Conservation (phyloP, 2,797 vertebrate genomes). For the Leucoraja ocellata region DNA sequence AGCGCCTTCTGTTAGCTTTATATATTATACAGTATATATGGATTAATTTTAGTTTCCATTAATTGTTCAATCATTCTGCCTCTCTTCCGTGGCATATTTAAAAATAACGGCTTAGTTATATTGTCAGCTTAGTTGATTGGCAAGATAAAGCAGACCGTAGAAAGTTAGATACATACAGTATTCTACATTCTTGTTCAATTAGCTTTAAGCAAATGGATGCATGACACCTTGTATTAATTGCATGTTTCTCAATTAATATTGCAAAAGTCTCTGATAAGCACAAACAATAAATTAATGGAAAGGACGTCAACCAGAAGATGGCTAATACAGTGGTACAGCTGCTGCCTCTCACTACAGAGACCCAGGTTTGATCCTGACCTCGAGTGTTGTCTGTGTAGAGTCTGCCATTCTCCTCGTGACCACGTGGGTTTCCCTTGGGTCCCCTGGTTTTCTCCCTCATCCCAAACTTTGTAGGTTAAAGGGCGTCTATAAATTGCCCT, state of each 20-base stretch:
- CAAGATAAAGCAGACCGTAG: background rate
- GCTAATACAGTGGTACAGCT: too few species aligned
- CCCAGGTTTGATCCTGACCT: too few species aligned
- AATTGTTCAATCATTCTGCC: background rate
- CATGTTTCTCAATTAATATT: background rate
- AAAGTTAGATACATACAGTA: background rate
- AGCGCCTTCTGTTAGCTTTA: constrained; percentile 38
- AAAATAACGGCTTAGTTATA: background rate
- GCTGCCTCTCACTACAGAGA: background rate
- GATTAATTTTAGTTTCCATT: background rate
- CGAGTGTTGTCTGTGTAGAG: too few species aligned
- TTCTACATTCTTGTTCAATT: background rate
- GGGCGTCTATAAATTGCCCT: too few species aligned
- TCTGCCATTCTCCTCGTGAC: too few species aligned
- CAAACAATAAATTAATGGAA: background rate
- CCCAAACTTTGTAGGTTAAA: too few species aligned
- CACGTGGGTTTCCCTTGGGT: too few species aligned
- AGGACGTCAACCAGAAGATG: background rate
- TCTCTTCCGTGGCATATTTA: background rate
- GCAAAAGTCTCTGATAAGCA: background rate
- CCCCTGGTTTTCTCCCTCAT: too few species aligned
- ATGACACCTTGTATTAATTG: background rate
- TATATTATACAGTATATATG: background rate
- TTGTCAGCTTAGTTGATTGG: background rate
- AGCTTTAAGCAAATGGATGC: background rate